Evolutionary conservation across 2,113 vertebrate genomes (phyloP).

Genomic region (Ictalurus furcatus): DNA sequence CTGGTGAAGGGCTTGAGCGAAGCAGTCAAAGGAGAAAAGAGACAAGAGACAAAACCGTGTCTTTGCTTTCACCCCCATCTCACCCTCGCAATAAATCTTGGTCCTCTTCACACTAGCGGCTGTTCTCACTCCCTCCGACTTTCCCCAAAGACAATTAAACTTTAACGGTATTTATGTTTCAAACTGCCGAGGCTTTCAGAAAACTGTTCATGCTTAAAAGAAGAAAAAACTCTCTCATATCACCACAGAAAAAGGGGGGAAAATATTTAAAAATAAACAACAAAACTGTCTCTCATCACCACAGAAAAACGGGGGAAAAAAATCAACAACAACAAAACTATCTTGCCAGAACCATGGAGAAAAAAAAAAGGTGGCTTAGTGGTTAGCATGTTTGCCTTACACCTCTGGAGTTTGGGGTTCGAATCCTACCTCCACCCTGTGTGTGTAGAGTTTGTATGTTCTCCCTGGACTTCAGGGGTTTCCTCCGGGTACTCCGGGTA

Average conservation of each 20-base stretch:
- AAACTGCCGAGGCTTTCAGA: constrained; percentile 44
- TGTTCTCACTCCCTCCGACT: constrained; percentile 44
- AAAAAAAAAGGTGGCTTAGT: neutral
- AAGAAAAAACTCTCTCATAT: neutral
- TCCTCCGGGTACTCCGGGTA: too few relatives aligned
- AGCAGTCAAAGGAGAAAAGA: constrained; percentile 24
- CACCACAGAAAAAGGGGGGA: neutral
- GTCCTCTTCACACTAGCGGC: constrained; percentile 55
- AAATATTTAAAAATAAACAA: neutral
- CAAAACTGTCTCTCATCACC: neutral
- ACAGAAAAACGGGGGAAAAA: neutral
- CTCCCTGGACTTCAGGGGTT: too few relatives aligned
- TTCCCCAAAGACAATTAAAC: constrained; percentile 52
- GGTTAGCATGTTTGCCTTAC: too few relatives aligned
- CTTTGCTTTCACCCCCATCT: constrained; percentile 45
- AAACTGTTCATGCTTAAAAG: neutral
- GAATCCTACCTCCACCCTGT: too few relatives aligned
- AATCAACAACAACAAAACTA: neutral
- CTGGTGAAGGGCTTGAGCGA: constrained; percentile 35
- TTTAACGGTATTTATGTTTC: constrained; percentile 61
- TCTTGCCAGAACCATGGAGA: neutral
- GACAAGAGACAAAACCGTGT: constrained; percentile 36
- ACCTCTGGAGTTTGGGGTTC: too few relatives aligned
- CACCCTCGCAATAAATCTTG: constrained; percentile 57
- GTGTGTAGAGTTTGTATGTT: too few relatives aligned